These are phyloP conservation scores for Pitta sordida DNA, from an alignment of 2,113 vertebrate genomes.

Conservation along the genomic window DNA sequence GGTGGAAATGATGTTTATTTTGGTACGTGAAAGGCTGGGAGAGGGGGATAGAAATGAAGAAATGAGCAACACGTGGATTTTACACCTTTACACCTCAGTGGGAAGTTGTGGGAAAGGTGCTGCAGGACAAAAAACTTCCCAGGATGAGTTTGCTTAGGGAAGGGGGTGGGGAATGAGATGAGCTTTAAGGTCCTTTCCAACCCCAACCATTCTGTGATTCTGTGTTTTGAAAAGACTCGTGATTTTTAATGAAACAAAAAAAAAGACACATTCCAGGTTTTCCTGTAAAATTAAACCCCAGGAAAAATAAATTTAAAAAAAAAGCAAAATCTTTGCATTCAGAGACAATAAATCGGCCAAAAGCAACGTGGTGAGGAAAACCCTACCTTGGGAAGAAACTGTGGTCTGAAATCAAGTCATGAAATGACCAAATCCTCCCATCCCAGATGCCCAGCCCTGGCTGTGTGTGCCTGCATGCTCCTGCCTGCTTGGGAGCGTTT, in stretches of 20 bases:
- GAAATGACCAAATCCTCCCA: not conserved
- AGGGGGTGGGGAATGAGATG: accelerated
- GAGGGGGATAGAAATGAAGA: not conserved
- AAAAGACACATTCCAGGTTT: not conserved
- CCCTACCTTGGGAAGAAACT: not conserved
- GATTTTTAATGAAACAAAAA: not conserved
- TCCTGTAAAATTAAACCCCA: not conserved
- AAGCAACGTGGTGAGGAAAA: not conserved
- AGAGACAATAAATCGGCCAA: not conserved
- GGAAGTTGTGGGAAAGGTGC: not conserved
- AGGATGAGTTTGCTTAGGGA: not conserved
- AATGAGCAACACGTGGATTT: not conserved
- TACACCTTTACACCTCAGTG: not conserved
- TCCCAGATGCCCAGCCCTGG: too few species aligned
- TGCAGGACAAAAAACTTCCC: not conserved
- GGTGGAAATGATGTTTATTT: not conserved
- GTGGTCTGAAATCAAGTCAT: not conserved
- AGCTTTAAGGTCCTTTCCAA: not conserved
- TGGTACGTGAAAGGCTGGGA: not conserved
- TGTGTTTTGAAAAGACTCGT: not conserved
- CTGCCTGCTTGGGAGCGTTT: not conserved
- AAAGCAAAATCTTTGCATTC: not conserved
- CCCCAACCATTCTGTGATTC: not conserved
- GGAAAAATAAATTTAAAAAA: not conserved
- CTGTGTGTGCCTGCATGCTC: not conserved